Base-by-base conservation (phyloP, 2,113 vertebrate species). In the Ceyx margarethae region DNA sequence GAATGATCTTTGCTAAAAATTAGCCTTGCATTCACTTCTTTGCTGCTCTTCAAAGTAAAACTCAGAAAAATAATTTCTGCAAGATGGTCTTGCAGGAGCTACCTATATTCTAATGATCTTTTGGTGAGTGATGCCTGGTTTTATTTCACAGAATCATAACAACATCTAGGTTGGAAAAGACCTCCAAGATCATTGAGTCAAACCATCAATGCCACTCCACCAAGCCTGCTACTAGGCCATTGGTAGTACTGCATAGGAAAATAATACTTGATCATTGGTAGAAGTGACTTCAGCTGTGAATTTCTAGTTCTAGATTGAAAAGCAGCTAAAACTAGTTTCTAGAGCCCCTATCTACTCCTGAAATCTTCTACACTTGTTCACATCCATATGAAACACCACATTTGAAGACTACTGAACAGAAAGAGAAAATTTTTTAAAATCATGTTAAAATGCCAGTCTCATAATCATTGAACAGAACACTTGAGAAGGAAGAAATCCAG, bases 381-480 rank as follows among this genome's bases (percentile, higher is more conserved):
- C 8, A 26, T 33, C 11, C 18, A 56, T 15, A 64, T 54, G 8
- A 85, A 23, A 10, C 1, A 19, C 5, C 10, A 26, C 8, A 26
- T 56, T 78, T 66, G 16, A 71, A 71, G 21, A 35, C 10, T 26
- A 16, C 6, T 14, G 18, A 6, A 10, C 5, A 26, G 22, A 40
- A 37, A 37, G 15, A 61, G 26, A 62, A 37, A 40, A 26, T 62
- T 50, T 50, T 23, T 26, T 9, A 29, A 29, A 54, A 29, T 54
- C 3, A 5, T 7, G 2, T 31, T 64, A 56, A 61, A 68, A 6
- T 50, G 3, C 3, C 0, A 1, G 7, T 68, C 37, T 72, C 10
- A 43, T 60, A 10, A 45, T 10, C 7, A 60, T 21, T 56, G 64
- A 89, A 60, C 2, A 54, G 16, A 79, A 54, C 13, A 33, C 11